Evolutionary conservation across 2,888 invertebrate species (phyloP), one percentile per base, ranked within the genome.

Genomic region (Ptychoptera contaminata): DNA sequence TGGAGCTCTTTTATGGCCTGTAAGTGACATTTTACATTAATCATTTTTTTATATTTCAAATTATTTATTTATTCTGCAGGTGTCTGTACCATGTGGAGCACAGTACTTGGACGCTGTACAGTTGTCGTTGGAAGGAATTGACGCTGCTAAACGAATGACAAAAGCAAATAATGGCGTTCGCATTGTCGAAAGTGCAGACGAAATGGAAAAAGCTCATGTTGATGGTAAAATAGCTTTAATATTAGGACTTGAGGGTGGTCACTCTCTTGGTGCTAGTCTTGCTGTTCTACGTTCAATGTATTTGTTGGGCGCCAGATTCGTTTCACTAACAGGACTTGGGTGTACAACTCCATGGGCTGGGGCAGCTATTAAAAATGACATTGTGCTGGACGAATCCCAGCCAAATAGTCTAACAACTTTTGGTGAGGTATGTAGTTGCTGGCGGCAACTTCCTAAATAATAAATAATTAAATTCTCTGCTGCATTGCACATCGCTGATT

Each of bases 31-130:
- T 30, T 30, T n/a, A 2, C n/a, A 9, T 32, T 7, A 4, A 5
- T 23, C 8, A 11, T 12, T 40, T 30, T 40, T 12, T 12, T 14
- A 12, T 2, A 29, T 9, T 36, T n/a, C 16, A 14, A 42, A 16
- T 42, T 16, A 16, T 8, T 8, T 9, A 14, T 14, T 38, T 7
- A 6, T 12, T 43, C 3, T 38, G n/a, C n/a, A 44, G 43, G 61
- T 65, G 39, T 51, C 59, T 1, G 76, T 76, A 1, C 71, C 72
- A 0, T 80, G 80, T 54, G 71, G 70, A 31, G 69, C 75, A 1
- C 77, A 78, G 54, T 73, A 73, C 54, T 65, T 75, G 52, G 77
- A 80, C 55, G 76, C 79, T 1, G 77, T 79, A 1, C 74, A 77
- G 52, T 63, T 75, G 14, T 74, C 77, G 0, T 58, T 80, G 45